Evolutionary conservation across 2,888 invertebrate genomes (phyloP).

Genomic region (Parasteatoda lunata): DNA sequence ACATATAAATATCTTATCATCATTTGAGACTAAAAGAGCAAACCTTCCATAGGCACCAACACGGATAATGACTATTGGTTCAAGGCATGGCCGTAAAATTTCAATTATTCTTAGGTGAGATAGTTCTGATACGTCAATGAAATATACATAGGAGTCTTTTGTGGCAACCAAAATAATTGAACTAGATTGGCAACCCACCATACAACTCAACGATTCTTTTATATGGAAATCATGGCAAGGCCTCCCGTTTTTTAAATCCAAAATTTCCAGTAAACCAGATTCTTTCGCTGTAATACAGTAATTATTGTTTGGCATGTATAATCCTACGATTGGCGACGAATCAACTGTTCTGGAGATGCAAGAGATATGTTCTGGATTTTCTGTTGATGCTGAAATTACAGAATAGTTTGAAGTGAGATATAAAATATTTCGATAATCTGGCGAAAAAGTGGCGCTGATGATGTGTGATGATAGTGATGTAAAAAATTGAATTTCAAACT

Average conservation of each 20-base stretch:
- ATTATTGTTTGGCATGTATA: slow-evolving; percentile 7
- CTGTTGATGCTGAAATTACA: neutral
- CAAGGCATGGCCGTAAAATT: slow-evolving; percentile 23
- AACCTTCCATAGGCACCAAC: slow-evolving; percentile 25
- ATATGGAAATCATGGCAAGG: neutral
- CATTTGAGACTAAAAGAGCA: slow-evolving; percentile 11
- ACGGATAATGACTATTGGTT: slow-evolving; percentile 8
- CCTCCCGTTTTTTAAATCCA: neutral
- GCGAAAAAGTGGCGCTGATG: slow-evolving; percentile 22
- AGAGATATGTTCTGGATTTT: neutral
- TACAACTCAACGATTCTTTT: slow-evolving; percentile 7
- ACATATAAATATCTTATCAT: slow-evolving; percentile 22
- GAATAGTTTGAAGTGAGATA: neutral
- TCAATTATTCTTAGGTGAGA: neutral
- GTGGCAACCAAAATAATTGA: slow-evolving; percentile 5
- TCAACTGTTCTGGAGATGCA: neutral
- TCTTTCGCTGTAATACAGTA: slow-evolving; percentile 30
- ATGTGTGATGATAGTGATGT: neutral
- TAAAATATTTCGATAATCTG: slow-evolving; percentile 14
- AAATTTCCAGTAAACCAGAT: slow-evolving; percentile 32
- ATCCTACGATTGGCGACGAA: slow-evolving; percentile 18
- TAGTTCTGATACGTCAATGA: slow-evolving; percentile 11
- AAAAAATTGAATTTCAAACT: slow-evolving; percentile 6
- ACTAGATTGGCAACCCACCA: slow-evolving; percentile 23
- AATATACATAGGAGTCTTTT: slow-evolving; percentile 7